A percentile compares a stretch with the other conserved stretches of the same genome.
These are phyloP conservation scores for Morpho deidamia DNA, from an alignment of 2,888 invertebrate genomes.

Conservation along the genomic window DNA sequence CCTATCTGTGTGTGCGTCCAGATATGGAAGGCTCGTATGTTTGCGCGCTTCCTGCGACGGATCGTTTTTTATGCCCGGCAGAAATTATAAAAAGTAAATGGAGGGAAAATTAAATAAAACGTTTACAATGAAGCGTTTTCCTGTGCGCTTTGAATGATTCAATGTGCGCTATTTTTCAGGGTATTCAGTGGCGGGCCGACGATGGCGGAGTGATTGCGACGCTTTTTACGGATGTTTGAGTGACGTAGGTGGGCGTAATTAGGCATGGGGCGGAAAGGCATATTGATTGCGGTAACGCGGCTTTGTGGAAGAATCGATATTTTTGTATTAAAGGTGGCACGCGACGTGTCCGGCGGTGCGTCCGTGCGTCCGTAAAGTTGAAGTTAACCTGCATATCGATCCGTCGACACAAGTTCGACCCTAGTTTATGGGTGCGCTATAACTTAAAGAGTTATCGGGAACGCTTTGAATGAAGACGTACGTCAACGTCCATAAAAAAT, in stretches of 20 bases:
- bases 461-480: slow-evolving; percentile 31
- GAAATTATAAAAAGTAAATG: slow-evolving; percentile 78
- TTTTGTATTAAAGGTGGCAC: slow-evolving; percentile 75
- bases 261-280: slow-evolving; percentile 75
- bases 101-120: slow-evolving; percentile 79
- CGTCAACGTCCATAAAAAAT: slow-evolving; percentile 14
- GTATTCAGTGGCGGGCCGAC: slow-evolving; percentile 46
- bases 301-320: slow-evolving; percentile 75
- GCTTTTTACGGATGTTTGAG: slow-evolving; percentile 70
- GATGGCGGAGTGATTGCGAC: slow-evolving; percentile 50
- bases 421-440: slow-evolving; percentile 61
- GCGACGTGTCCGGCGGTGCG: slow-evolving; percentile 62
- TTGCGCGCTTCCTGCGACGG: slow-evolving; percentile 73
- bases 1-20: slow-evolving; percentile 66
- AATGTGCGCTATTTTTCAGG: slow-evolving; percentile 70
- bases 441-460: slow-evolving; percentile 41
- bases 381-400: slow-evolving; percentile 67
- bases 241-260: slow-evolving; percentile 75
- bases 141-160: slow-evolving; percentile 75
- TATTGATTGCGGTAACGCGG: slow-evolving; percentile 78
- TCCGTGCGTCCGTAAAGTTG: slow-evolving; percentile 47
- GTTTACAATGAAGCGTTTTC: slow-evolving; percentile 77
- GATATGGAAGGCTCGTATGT: slow-evolving; percentile 49
- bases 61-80: slow-evolving; percentile 77
- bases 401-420: slow-evolving; percentile 57